Base-by-base conservation (phyloP, 2,888 invertebrate genomes). In the Eupelmus urozonus region DNA sequence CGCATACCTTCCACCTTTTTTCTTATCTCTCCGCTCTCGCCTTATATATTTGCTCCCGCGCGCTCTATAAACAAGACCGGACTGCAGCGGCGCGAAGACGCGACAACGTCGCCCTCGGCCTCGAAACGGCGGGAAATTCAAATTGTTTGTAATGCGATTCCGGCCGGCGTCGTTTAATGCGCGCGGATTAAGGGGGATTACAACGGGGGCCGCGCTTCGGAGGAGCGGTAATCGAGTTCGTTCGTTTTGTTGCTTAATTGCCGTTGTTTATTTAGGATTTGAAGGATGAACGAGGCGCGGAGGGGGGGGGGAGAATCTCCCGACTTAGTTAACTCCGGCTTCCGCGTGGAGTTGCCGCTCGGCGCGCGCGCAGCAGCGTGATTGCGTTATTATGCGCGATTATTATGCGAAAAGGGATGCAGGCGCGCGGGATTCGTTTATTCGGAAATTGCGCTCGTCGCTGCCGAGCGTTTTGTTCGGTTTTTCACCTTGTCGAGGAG, bases 201-300 rank as follows among this genome's bases (percentile, higher is more conserved):
- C 62, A 34, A 20, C 11, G n/a, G 11, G 20, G 5, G 5, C 9
- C 25, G 59, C 51, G 29, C 42, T 7, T 9, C 2, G 29, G 49
- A 40, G 18, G 57, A 18, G 4, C 53, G 76, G 71, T 76, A 79
- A 79, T 76, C 79, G 63, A 76, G 79, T 76, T 79, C 66, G 72
- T 69, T 71, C 71, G 66, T 69, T 79, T 67, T 79, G 71, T 72
- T 70, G 63, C 67, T 72, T 67, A 60, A 76, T 79, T 75, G 76
- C 71, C 63, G 53, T 76, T 76, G 72, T 72, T 79, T 76, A 79
- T 76, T 79, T 76, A 69, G 71, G 71, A 79, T 70, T 69, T 73
- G 67, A 73, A 73, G 78, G 78, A 67, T 73, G 51, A 66, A 55
- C 42, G 29, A 7, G 51, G 25, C 34, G 18, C 42, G 27, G 13